A percentile compares a stretch with the other conserved stretches of the same genome.
These are phyloP conservation scores for Suillia variegata DNA, from an alignment of 2,888 invertebrate species.

Conservation along the genomic window DNA sequence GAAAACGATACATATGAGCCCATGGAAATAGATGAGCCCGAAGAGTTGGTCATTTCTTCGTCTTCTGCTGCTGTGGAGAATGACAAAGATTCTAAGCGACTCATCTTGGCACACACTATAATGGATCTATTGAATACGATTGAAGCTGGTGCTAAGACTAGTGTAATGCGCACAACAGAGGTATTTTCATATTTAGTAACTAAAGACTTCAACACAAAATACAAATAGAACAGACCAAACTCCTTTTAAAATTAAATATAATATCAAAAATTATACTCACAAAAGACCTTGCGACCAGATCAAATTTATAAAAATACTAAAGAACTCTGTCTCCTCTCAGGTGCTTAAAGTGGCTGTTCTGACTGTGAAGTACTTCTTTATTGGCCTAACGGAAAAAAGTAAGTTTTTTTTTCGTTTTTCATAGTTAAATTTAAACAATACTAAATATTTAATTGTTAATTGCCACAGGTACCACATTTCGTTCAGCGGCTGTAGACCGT, in stretches of 20 bases:
- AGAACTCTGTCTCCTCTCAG: conserved; percentile 23
- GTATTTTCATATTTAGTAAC: too few species aligned
- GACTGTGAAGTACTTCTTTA: conserved; percentile 77
- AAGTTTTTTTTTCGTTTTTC: too few species aligned
- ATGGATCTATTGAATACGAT: conserved; percentile 70
- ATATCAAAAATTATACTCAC: too few species aligned
- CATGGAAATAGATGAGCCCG: not conserved
- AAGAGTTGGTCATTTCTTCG: not conserved
- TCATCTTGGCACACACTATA: conserved; percentile 63
- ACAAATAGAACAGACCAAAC: too few species aligned
- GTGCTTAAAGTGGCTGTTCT: conserved; percentile 72
- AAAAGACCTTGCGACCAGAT: not conserved
- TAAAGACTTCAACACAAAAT: too few species aligned
- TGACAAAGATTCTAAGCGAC: conserved; percentile 35
- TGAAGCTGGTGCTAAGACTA: conserved; percentile 67
- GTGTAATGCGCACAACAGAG: conserved; percentile 69
- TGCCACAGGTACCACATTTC: conserved; percentile 66
- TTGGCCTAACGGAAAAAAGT: conserved; percentile 73
- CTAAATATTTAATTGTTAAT: not conserved
- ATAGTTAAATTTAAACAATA: too few species aligned
- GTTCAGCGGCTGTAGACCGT: conserved; percentile 70
- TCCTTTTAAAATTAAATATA: too few species aligned
- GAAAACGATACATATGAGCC: not conserved
- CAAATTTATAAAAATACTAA: not conserved
- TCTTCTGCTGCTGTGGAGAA: conserved; percentile 21